A percentile compares a stretch with the other conserved stretches of the same genome.
Conservation (phyloP, 2,113 vertebrate genomes). For the Cochlearius cochlearius region DNA sequence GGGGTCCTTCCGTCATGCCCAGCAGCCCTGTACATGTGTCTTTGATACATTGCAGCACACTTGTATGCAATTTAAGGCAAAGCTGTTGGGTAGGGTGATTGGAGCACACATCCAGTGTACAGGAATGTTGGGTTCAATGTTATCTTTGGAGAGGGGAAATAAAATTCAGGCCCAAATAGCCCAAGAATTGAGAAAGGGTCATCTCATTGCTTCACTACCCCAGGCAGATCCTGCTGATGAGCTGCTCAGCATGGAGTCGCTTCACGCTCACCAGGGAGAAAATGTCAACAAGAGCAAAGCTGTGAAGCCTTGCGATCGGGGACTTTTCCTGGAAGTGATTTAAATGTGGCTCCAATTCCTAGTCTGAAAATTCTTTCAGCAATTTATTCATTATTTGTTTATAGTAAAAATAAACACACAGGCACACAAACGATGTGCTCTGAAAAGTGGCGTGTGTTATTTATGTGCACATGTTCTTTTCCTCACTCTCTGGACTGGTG, state of each 20-base stretch:
- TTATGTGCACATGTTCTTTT: not conserved
- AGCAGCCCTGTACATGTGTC: rapidly evolving
- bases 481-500: not conserved
- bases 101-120: not conserved
- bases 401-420: not conserved
- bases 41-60: not conserved
- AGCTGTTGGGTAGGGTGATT: not conserved
- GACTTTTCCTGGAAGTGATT: not conserved
- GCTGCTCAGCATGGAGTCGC: rapidly evolving
- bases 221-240: not conserved
- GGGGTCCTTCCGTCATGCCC: not conserved
- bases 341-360: not conserved
- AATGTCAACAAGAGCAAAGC: not conserved
- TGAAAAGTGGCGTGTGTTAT: not conserved
- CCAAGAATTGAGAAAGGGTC: not conserved
- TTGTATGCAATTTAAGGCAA: not conserved
- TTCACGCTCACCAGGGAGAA: not conserved
- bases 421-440: rapidly evolving
- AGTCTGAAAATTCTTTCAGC: not conserved
- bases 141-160: not conserved
- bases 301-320: not conserved
- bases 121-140: not conserved
- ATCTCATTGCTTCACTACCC: not conserved
- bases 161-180: not conserved
- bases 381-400: not conserved